Evolutionary conservation across 2,113 vertebrate species (phyloP).

Genomic region (Prunella himalayana): DNA sequence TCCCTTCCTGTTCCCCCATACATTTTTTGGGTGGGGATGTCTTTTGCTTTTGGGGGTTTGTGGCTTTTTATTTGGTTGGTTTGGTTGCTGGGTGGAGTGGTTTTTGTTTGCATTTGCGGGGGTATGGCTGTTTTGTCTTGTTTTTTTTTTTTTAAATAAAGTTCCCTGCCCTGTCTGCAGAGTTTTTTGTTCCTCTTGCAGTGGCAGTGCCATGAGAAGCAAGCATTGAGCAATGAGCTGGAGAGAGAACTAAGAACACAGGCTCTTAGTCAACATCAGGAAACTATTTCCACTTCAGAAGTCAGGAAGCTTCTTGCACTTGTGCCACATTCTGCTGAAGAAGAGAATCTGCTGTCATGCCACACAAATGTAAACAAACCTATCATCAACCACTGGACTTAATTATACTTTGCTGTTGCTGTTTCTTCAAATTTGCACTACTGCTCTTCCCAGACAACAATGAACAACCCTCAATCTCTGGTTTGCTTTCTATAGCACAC

Average conservation of each 20-base stretch:
- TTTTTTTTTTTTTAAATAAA: neutral
- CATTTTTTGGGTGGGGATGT: neutral
- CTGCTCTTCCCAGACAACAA: neutral
- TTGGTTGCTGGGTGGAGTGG: neutral
- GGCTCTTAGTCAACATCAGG: neutral
- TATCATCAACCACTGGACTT: neutral
- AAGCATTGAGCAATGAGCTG: neutral
- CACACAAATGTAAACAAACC: neutral
- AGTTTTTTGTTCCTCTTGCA: neutral
- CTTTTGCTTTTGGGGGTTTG: neutral
- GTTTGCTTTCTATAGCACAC: neutral
- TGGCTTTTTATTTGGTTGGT: neutral
- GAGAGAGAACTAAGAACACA: neutral
- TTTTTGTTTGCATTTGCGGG: neutral
- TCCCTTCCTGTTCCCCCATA: neutral
- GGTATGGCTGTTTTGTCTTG: neutral
- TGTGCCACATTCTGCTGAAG: neutral
- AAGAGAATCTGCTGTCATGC: neutral
- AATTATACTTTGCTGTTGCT: neutral
- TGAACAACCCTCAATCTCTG: neutral
- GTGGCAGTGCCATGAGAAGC: neutral
- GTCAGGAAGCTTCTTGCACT: neutral
- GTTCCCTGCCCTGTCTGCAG: neutral
- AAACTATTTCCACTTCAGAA: constrained; percentile 13
- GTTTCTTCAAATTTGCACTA: neutral